phyloP scores from a whole-genome alignment of 2,113 vertebrate species.

The Orycteropus afer region DNA sequence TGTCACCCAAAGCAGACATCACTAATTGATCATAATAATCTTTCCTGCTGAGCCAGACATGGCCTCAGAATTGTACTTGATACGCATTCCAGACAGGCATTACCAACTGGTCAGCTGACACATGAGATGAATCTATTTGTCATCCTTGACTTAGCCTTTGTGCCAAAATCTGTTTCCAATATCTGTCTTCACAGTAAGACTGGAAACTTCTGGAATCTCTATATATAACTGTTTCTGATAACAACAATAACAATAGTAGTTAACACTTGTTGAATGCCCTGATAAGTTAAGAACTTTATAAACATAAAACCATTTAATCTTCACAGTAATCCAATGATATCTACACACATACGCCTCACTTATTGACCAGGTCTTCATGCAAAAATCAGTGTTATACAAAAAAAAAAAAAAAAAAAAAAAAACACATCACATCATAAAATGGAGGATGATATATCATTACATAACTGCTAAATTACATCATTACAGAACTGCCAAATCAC shows the following conservation, averaged over 20 bases:
- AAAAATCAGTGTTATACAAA: too few relatives aligned
- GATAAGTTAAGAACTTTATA: background rate
- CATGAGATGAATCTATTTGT: conserved; percentile 10
- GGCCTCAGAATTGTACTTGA: background rate
- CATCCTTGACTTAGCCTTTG: background rate
- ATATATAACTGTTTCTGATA: background rate
- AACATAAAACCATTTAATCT: background rate
- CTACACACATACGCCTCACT: too few relatives aligned
- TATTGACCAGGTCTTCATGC: too few relatives aligned
- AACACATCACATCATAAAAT: too few relatives aligned
- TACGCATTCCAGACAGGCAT: background rate
- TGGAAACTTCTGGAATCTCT: conserved; percentile 10
- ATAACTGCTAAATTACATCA: too few relatives aligned
- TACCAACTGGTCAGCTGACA: conserved; percentile 20
- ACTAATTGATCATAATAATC: background rate
- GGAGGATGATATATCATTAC: too few relatives aligned
- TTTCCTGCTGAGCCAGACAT: background rate
- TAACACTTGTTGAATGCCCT: background rate
- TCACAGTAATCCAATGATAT: background rate
- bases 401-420: too few relatives aligned
- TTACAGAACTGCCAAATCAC: too few relatives aligned
- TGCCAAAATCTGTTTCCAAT: background rate
- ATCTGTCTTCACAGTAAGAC: conserved; percentile 16
- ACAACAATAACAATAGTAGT: background rate
- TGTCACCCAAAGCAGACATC: background rate